Evolutionary conservation across 2,113 vertebrate species (phyloP).

Genomic region (Calonectris borealis): DNA sequence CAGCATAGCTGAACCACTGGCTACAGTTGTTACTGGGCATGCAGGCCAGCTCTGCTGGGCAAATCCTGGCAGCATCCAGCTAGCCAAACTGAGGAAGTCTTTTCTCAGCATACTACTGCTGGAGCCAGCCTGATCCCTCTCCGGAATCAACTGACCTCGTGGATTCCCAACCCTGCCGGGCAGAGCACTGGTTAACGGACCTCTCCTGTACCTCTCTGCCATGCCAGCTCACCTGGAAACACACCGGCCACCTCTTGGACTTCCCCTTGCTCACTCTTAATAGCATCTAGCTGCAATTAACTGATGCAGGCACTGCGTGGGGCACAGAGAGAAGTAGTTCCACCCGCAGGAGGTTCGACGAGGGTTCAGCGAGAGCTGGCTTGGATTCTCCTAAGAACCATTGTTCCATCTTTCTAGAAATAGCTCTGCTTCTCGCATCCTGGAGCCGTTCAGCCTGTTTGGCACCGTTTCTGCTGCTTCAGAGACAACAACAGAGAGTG

Average conservation of each 20-base stretch:
- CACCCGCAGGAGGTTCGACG: not conserved
- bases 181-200: not conserved
- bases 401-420: not conserved
- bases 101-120: not conserved
- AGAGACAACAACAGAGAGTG: conserved; percentile 18
- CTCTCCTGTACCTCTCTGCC: not conserved
- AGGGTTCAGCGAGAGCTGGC: not conserved
- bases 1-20: not conserved
- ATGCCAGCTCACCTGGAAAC: not conserved
- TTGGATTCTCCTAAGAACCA: not conserved
- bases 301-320: not conserved
- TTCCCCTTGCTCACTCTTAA: not conserved
- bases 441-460: not conserved
- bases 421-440: not conserved
- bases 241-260: not conserved
- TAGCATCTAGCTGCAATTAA: not conserved
- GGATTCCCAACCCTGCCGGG: rapidly evolving
- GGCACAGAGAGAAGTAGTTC: not conserved
- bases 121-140: not conserved
- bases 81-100: not conserved
- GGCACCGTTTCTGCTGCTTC: not conserved
- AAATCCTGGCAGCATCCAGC: not conserved
- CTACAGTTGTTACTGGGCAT: not conserved
- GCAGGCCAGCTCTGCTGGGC: not conserved
- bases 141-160: rapidly evolving